A percentile compares a stretch with the other conserved stretches of the same genome.
phyloP scores from a whole-genome alignment of 2,113 vertebrate genomes.

The Lycocorax pyrrhopterus region DNA sequence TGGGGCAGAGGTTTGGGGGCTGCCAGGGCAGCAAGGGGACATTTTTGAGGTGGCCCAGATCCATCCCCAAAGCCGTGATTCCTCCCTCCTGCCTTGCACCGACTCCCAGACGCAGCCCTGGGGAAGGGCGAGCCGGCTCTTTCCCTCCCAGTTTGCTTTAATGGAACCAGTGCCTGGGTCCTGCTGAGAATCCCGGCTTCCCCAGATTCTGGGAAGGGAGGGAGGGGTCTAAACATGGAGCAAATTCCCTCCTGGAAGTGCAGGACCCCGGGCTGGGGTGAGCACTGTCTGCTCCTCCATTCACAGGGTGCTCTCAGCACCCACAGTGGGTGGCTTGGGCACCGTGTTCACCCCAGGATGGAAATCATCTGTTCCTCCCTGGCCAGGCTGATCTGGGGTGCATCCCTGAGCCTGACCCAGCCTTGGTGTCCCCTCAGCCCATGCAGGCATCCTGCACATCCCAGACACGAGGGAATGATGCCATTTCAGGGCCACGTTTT shows the following conservation, averaged over 20 bases:
- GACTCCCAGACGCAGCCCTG: accelerated
- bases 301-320: not conserved
- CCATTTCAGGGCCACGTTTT: accelerated
- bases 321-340: accelerated
- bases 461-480: accelerated
- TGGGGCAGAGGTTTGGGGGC: not conserved
- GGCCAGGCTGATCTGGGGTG: not conserved
- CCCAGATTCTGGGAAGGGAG: not conserved
- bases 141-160: not conserved
- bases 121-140: accelerated
- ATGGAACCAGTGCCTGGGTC: not conserved
- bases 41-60: not conserved
- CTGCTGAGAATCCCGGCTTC: accelerated
- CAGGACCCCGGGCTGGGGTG: not conserved
- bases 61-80: accelerated
- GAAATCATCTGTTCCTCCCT: not conserved
- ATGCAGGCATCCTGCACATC: not conserved
- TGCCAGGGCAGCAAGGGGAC: accelerated
- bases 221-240: accelerated
- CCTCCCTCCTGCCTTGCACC: accelerated
- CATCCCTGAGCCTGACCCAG: accelerated
- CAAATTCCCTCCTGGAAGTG: not conserved
- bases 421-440: not conserved
- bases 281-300: not conserved
- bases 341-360: accelerated